Evolutionary conservation across 2,113 vertebrate genomes (phyloP), one percentile per base, ranked within the genome.

Genomic region (Cygnus buccinator): DNA sequence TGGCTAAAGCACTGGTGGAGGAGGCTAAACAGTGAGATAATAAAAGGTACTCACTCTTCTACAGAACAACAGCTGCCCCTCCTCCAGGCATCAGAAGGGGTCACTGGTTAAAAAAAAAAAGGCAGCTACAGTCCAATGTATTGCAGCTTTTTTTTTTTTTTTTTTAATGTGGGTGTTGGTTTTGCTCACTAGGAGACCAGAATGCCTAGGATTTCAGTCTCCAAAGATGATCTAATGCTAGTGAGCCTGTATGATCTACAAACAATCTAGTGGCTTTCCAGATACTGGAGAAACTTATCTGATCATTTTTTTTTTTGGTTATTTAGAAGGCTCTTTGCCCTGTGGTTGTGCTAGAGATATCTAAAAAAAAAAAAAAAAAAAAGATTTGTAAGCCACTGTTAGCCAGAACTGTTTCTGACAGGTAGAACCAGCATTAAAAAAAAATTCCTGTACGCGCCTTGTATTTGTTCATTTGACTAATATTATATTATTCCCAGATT

Each of bases 101-200:
- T 35, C 44, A 4, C 6, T 43, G 4, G 17, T 67, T 10, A 59
- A 39, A 46, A 28, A 37, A 37, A 62, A 26, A 59, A 33, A 37
- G 7, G 1, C 3, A 1, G 3, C 28, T 82, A 39, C 2, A 0
- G 7, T 44, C 14, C 12, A 59, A 0, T 31, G 35, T 72, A 23
- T 33, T 62, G 31, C 18, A 63, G 28, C 0, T 91, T 58, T 91
- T 4, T 68, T 75, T 28, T 84, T 72, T 75, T 66, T 90, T 4
- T 79, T 76, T 25, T 87, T 21, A 20, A 21, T 84, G 28, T 75
- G 28, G 33, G 5, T 86, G 16, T 35, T 77, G 35, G 5, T 86
- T 16, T 33, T 70, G 17, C 33, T 80, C 13, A 9, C 3, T 28
- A 41, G 6, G 41, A 90, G 50, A 70, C 37, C 12, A n/a, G 35